A percentile compares a stretch with the other conserved stretches of the same genome.
These are phyloP conservation scores for Campaea margaritaria DNA, from an alignment of 2,888 invertebrate species.

Conservation along the genomic window DNA sequence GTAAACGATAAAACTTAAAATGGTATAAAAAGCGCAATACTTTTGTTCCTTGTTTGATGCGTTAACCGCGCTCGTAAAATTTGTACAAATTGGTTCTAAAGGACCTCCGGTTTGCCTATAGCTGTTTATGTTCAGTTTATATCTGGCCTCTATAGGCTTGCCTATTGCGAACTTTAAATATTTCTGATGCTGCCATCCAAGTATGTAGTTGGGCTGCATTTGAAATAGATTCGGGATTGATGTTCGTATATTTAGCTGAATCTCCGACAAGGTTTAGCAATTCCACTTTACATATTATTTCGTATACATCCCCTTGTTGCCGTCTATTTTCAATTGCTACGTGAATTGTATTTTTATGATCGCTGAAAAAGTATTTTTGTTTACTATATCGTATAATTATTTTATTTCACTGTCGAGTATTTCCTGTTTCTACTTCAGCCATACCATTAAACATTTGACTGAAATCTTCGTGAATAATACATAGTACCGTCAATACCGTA, in stretches of 20 bases:
- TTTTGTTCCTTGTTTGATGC: slow-evolving; percentile 76
- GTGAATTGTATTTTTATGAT: neutral
- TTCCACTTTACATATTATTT: slow-evolving; percentile 13
- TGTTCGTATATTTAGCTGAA: slow-evolving; percentile 47
- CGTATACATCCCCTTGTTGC: slow-evolving; percentile 5
- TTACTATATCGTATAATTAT: neutral
- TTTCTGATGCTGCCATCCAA: slow-evolving; percentile 34
- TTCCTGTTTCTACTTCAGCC: neutral
- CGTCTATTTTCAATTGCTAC: slow-evolving; percentile 15
- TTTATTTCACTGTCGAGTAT: neutral
- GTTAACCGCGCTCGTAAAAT: slow-evolving; percentile 72
- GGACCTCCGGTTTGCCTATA: slow-evolving; percentile 55
- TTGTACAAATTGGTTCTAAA: slow-evolving; percentile 78
- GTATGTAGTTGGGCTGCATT: slow-evolving; percentile 42
- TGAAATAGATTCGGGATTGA: slow-evolving; percentile 49
- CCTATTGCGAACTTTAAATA: slow-evolving; percentile 42
- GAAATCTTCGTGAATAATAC: neutral
- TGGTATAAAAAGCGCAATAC: slow-evolving; percentile 70
- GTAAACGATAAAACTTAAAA: slow-evolving; percentile 74
- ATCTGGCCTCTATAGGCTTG: slow-evolving; percentile 39
- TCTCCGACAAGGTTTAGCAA: slow-evolving; percentile 48
- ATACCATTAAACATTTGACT: neutral
- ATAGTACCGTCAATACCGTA: slow-evolving; percentile 25
- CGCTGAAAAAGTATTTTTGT: neutral
- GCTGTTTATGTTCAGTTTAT: slow-evolving; percentile 60